A percentile compares a stretch with the other conserved stretches of the same genome.
These are phyloP conservation scores for Cheilinus undulatus DNA, from an alignment of 2,113 vertebrate genomes.

Conservation along the genomic window DNA sequence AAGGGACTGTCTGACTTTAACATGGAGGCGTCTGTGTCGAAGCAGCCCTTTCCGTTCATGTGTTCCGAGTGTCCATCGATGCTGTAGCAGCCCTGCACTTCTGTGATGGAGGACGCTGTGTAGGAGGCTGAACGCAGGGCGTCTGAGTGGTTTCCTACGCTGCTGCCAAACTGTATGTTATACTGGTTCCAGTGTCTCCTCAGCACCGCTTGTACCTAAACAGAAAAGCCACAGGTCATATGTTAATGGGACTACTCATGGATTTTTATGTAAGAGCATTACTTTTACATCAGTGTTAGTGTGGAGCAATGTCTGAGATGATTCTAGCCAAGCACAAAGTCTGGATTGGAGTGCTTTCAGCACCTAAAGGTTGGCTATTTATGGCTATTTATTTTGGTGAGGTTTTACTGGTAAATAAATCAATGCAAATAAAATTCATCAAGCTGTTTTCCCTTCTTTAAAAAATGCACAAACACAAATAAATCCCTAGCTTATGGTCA, in stretches of 20 bases:
- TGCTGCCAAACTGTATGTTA: slow-evolving; percentile 92
- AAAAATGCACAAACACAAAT: too few species aligned
- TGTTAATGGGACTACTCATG: background rate
- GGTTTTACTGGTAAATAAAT: too few species aligned
- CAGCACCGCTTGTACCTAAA: slow-evolving; percentile 93
- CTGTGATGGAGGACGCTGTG: slow-evolving; percentile 93
- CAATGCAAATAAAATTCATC: too few species aligned
- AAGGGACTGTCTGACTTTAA: slow-evolving; percentile 88
- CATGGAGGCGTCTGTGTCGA: slow-evolving; percentile 85
- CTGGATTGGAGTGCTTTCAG: too few species aligned
- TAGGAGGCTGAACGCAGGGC: slow-evolving; percentile 93
- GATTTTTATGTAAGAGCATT: too few species aligned
- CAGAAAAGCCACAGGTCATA: slow-evolving; percentile 9
- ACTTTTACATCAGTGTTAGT: too few species aligned
- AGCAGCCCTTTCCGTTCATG: slow-evolving; percentile 92
- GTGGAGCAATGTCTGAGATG: too few species aligned
- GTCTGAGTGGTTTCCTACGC: slow-evolving; percentile 89
- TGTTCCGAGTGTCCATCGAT: slow-evolving; percentile 90
- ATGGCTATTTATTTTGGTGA: too few species aligned
- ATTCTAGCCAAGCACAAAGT: too few species aligned
- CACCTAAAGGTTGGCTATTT: too few species aligned
- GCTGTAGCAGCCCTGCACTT: slow-evolving; percentile 90
- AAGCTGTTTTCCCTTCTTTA: too few species aligned
- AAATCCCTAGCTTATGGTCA: too few species aligned
- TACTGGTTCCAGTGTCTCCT: slow-evolving; percentile 96